Percentiles rank a stretch among this genome's conserved stretches.
These are phyloP conservation scores for Echinarachnius parma DNA, from an alignment of 53 echinoderm and acorn worm species.

Conservation along the genomic window DNA sequence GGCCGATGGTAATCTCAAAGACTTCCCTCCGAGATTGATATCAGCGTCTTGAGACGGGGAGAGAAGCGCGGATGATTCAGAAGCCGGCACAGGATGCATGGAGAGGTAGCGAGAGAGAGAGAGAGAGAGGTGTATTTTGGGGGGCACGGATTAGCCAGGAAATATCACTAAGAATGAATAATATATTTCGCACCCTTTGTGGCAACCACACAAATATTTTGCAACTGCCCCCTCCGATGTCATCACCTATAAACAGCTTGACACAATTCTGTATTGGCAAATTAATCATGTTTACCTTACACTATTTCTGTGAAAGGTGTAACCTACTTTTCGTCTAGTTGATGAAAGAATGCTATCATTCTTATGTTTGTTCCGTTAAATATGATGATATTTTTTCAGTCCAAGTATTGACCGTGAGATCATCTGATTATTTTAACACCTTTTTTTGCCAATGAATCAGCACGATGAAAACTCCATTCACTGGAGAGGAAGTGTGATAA, in stretches of 20 bases:
- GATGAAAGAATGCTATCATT: no score
- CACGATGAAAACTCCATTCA: neutral
- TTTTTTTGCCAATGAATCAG: neutral
- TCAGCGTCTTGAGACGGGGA: slow-evolving; percentile 9
- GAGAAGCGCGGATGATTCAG: slow-evolving; percentile 16
- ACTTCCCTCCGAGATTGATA: slow-evolving; percentile 30
- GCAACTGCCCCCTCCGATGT: slow-evolving; percentile 10
- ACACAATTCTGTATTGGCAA: no score
- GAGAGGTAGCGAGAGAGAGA: no score
- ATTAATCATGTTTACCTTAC: no score
- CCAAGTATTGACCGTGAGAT: no score
- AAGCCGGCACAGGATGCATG: slow-evolving; percentile 1
- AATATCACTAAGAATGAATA: slow-evolving; percentile 33
- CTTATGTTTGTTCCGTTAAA: no score
- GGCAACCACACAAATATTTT: no score
- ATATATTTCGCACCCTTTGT: slow-evolving; percentile 19
- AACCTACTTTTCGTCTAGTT: no score
- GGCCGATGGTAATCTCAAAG: slow-evolving; percentile 35
- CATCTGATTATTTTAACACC: neutral
- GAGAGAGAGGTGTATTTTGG: slow-evolving; percentile 4
- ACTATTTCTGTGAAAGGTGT: no score
- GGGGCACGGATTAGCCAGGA: slow-evolving; percentile 39
- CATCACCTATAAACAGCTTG: slow-evolving; percentile 25
- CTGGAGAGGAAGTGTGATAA: no score
- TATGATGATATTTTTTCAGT: no score